Evolutionary conservation across 2,113 vertebrate species (phyloP), one percentile per base, ranked within the genome.

Genomic region (Dasyornis broadbenti): DNA sequence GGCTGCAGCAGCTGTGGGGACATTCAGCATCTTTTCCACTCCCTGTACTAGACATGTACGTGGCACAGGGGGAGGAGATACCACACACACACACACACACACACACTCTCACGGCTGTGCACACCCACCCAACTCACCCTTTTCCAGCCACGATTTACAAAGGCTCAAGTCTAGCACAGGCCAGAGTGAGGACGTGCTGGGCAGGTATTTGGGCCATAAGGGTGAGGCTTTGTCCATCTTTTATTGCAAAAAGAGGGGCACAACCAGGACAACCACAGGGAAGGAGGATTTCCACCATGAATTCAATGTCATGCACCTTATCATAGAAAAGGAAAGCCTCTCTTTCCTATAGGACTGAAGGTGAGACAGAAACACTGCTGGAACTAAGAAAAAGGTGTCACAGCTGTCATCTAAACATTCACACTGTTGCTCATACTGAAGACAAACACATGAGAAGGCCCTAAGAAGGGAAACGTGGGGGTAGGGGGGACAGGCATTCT

Each of bases 1-100:
- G 93, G 63, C 78, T 80, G 91, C 78, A 91, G 89, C 77, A 94
- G 93, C 87, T 70, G 87, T 68, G 63, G 72, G 70, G 84, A 88
- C 84, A 59, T 72, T 57, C 66, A 78, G 59, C 87, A 54, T 63
- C 90, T 94, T 87, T 82, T 77, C 87, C 84, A 73, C 82, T 82
- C 82, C 90, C 75, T 0, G 0, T 31, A 30, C 52, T 30, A 85
- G 57, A 79, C n/a, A 37, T 44, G 68, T 39, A 15, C 0, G 2
- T 50, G 61, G 53, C 70, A 89, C 6, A 2, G 40, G 35, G 35
- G 64, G 77, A 60, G 64, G 86, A 95, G 91, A 94, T 86, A 94
- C 42, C 80, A 82, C 57, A 69, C 20, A 37, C 33, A 65, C 39
- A 65, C 21, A 69, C 33, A 63, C 33, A 56, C 5, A 37, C 33